A percentile compares a stretch with the other conserved stretches of the same genome.
phyloP scores from a whole-genome alignment of 2,888 invertebrate genomes.

The Busseola fusca region DNA sequence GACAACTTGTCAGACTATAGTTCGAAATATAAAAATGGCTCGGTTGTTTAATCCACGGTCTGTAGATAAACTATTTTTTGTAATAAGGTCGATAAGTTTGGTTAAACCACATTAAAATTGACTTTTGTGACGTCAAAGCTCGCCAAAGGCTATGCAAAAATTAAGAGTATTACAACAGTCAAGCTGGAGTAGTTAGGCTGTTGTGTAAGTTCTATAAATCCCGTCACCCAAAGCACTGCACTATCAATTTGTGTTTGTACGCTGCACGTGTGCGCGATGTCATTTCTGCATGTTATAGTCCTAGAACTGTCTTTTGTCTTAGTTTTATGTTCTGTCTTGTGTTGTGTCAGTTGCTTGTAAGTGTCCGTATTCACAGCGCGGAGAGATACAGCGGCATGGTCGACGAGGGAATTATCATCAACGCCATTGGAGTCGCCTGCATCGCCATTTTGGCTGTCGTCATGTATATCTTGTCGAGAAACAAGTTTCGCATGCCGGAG shows the following conservation, averaged over 20 bases:
- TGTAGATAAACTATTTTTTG: background rate
- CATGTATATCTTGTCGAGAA: slow-evolving; percentile 90
- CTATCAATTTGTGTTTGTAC: slow-evolving; percentile 41
- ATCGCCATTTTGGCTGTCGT: slow-evolving; percentile 91
- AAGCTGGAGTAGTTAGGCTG: background rate
- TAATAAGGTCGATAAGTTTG: background rate
- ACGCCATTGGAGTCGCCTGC: slow-evolving; percentile 91
- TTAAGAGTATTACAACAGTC: background rate
- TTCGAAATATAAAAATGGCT: background rate
- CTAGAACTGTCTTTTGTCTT: slow-evolving; percentile 31
- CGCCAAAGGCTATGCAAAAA: background rate
- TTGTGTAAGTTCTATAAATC: slow-evolving; percentile 1
- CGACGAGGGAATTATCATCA: slow-evolving; percentile 91
- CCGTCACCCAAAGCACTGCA: slow-evolving; percentile 38
- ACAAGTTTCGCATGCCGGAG: slow-evolving; percentile 87
- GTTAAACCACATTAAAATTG: slow-evolving; percentile 5
- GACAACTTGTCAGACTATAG: background rate
- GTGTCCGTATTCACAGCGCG: slow-evolving; percentile 83
- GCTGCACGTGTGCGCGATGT: slow-evolving; percentile 48
- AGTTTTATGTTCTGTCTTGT: slow-evolving; percentile 55
- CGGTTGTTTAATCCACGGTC: background rate
- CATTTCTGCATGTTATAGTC: slow-evolving; percentile 52
- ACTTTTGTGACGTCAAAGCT: background rate
- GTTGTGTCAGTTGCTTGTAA: slow-evolving; percentile 69
- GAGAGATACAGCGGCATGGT: slow-evolving; percentile 89